Evolutionary conservation across 23 tunicate species (phyloP).

Genomic region (Styela plicata): DNA sequence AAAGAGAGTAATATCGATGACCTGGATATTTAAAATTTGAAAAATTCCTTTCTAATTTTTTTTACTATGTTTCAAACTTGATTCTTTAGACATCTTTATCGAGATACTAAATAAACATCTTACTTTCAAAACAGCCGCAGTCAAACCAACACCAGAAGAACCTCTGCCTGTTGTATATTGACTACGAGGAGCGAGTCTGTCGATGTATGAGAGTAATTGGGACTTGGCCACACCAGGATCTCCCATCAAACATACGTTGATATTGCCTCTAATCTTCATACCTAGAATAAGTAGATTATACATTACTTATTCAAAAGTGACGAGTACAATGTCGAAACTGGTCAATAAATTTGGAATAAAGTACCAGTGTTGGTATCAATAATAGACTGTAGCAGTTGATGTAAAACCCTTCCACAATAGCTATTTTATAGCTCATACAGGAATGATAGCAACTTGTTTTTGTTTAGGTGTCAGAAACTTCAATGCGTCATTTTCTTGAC

Average conservation of each 20-base stretch:
- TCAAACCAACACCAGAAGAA: constrained; percentile 98
- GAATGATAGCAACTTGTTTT: no score
- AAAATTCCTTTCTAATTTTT: no score
- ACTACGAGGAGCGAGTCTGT: constrained; percentile 93
- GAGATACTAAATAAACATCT: no score
- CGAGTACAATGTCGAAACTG: not conserved
- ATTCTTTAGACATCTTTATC: no score
- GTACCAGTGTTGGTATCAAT: not conserved
- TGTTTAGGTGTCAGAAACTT: no score
- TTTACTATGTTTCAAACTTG: no score
- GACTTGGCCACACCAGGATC: constrained; percentile 99
- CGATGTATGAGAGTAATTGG: constrained; percentile 94
- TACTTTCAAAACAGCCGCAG: constrained; percentile 98
- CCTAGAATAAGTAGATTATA: constrained; percentile 33
- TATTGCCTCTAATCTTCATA: constrained; percentile 97
- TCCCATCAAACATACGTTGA: constrained; percentile 98
- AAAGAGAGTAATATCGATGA: no score
- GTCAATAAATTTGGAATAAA: not conserved
- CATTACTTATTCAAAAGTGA: not conserved
- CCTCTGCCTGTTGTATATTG: constrained; percentile 99
- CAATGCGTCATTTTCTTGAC: no score
- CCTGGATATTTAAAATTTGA: no score
- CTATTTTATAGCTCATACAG: not conserved
- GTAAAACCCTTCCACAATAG: not conserved
- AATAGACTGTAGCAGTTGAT: not conserved